phyloP scores from a whole-genome alignment of 1,140 invertebrate species.

The Popillia japonica region DNA sequence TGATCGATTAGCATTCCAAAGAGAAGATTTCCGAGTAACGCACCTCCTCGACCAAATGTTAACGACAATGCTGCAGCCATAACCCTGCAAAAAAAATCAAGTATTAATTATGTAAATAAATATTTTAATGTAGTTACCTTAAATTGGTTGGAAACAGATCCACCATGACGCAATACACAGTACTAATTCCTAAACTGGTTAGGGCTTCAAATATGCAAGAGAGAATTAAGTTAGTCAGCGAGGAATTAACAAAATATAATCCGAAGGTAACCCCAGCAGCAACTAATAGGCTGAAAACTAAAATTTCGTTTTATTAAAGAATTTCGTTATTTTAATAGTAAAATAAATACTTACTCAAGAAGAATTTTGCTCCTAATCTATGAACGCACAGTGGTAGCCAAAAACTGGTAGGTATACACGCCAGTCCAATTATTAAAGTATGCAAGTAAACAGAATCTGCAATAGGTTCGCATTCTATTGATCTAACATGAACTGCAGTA shows the following conservation, averaged over 20 bases:
- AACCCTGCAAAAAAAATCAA: constrained; percentile 65
- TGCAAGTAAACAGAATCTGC: constrained; percentile 73
- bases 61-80: constrained; percentile 79
- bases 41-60: constrained; percentile 76
- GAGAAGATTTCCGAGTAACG: constrained; percentile 72
- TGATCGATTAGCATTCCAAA: constrained; percentile 78
- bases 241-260: constrained; percentile 77
- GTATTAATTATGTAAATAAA: constrained; percentile 4
- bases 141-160: constrained; percentile 82
- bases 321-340: background rate
- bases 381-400: constrained; percentile 77
- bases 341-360: constrained; percentile 67
- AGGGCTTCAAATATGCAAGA: constrained; percentile 80
- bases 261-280: constrained; percentile 78
- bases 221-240: constrained; percentile 74
- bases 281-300: constrained; percentile 76
- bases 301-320: constrained; percentile 51
- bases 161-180: constrained; percentile 78
- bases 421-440: constrained; percentile 75
- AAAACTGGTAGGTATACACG: constrained; percentile 77
- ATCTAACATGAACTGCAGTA: constrained; percentile 52
- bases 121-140: constrained; percentile 64
- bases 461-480: constrained; percentile 68
- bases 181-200: constrained; percentile 77
- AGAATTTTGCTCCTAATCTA: constrained; percentile 76